Conservation (phyloP, 2,113 vertebrate genomes). For the Hiodon tergisus region DNA sequence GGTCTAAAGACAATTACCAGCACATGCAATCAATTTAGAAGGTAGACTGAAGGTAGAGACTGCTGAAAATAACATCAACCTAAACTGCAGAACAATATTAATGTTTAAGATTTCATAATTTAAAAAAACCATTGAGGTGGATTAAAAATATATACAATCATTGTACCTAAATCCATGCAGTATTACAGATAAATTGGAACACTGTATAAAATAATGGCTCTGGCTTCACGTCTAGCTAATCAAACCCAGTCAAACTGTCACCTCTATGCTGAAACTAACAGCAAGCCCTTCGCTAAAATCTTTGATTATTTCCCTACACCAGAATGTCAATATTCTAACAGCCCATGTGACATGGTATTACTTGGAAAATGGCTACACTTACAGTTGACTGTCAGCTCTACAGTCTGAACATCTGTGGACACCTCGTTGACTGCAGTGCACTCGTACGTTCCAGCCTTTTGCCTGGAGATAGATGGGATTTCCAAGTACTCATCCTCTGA, state of each 20-base stretch:
- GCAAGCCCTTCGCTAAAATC: neutral
- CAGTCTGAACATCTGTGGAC: slow-evolving; percentile 74
- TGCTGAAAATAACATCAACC: neutral
- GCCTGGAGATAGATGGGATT: slow-evolving; percentile 82
- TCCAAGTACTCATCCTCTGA: slow-evolving; percentile 90
- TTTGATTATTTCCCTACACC: neutral
- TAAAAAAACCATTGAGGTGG: too few relatives aligned
- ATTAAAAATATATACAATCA: too few relatives aligned
- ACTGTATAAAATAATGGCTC: too few relatives aligned
- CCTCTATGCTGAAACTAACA: too few relatives aligned
- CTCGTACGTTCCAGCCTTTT: slow-evolving; percentile 84
- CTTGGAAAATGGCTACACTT: slow-evolving; percentile 51
- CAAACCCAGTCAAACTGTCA: too few relatives aligned
- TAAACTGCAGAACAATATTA: neutral
- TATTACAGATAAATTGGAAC: too few relatives aligned
- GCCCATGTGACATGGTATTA: neutral
- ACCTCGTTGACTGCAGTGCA: slow-evolving; percentile 91
- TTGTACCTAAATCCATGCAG: too few relatives aligned
- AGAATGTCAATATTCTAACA: neutral
- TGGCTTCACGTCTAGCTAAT: neutral
- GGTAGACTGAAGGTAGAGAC: neutral
- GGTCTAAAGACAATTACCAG: slow-evolving; percentile 61
- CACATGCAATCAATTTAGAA: neutral
- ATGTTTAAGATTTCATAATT: too few relatives aligned
- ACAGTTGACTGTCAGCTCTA: slow-evolving; percentile 95